phyloP scores from a whole-genome alignment of 2,888 invertebrate species.

The Sicus ferrugineus region DNA sequence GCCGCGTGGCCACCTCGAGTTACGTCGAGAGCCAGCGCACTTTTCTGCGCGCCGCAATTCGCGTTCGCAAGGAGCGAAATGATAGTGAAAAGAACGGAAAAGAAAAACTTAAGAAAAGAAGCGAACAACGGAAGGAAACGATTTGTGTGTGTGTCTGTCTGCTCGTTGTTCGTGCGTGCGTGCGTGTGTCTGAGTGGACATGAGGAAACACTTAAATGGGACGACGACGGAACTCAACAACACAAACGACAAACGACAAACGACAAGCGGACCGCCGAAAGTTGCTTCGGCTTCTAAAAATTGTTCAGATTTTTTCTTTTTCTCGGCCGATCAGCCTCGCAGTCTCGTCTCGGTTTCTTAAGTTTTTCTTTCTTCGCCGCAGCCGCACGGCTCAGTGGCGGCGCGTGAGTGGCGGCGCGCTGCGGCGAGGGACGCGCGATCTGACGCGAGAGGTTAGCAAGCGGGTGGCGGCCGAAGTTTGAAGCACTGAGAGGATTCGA shows the following conservation, averaged over 20 bases:
- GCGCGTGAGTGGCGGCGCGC: no score
- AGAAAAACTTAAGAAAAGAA: constrained; percentile 57
- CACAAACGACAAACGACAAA: constrained; percentile 37
- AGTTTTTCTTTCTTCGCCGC: constrained; percentile 36
- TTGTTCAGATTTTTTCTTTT: constrained; percentile 66
- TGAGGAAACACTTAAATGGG: constrained; percentile 31
- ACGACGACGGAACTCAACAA: constrained; percentile 33
- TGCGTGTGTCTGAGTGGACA: constrained; percentile 32
- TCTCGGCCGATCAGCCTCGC: constrained; percentile 60
- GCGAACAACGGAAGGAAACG: constrained; percentile 55
- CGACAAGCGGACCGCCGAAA: no score
- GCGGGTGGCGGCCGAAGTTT: constrained; percentile 37
- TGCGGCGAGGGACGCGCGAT: no score
- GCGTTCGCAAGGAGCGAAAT: background rate
- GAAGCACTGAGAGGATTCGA: constrained; percentile 39
- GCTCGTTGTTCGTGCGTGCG: constrained; percentile 26
- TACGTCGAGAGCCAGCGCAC: constrained; percentile 53
- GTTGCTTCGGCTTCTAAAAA: constrained; percentile 40
- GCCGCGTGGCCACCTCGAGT: constrained; percentile 44
- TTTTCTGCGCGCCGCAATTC: constrained; percentile 45
- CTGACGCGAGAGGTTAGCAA: constrained; percentile 3
- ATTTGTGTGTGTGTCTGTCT: constrained; percentile 43
- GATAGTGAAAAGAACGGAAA: constrained; percentile 43
- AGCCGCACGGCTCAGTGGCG: background rate
- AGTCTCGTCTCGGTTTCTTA: constrained; percentile 56